Conservation (phyloP, 2,888 invertebrate genomes). For the Chrysodeixis includens region DNA sequence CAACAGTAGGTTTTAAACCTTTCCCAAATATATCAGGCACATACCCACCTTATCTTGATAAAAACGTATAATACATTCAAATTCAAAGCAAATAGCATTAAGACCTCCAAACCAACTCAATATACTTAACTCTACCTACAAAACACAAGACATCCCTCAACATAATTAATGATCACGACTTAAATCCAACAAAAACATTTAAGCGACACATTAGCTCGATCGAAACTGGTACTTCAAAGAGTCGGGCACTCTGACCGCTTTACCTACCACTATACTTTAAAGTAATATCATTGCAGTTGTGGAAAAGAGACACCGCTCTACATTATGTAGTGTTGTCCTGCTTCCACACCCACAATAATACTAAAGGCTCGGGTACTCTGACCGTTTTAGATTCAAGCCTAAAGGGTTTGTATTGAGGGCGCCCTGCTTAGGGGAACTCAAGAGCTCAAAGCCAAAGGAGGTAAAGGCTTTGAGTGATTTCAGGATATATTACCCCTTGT, state of each 20-base stretch:
- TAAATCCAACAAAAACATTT: slow-evolving; percentile 3
- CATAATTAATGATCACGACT: neutral
- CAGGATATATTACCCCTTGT: slow-evolving; percentile 46
- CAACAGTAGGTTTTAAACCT: no score
- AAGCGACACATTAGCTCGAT: slow-evolving; percentile 21
- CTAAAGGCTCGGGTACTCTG: no score
- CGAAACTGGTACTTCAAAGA: slow-evolving; percentile 42
- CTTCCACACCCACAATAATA: no score
- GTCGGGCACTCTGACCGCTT: slow-evolving; percentile 27
- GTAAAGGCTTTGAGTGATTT: slow-evolving; percentile 54
- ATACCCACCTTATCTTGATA: no score
- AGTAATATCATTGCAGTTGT: no score
- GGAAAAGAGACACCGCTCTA: no score
- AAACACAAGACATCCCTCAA: neutral
- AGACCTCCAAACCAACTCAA: neutral
- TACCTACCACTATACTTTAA: no score
- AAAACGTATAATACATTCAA: no score
- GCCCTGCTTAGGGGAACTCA: slow-evolving; percentile 45
- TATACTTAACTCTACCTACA: neutral
- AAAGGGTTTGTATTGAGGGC: slow-evolving; percentile 50
- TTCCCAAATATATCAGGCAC: no score
- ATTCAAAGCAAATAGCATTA: no score
- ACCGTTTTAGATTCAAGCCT: slow-evolving; percentile 40
- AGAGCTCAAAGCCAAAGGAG: slow-evolving; percentile 50
- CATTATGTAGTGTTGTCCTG: no score